Conservation (phyloP, 2,113 vertebrate species). For the Blennius ocellaris region DNA sequence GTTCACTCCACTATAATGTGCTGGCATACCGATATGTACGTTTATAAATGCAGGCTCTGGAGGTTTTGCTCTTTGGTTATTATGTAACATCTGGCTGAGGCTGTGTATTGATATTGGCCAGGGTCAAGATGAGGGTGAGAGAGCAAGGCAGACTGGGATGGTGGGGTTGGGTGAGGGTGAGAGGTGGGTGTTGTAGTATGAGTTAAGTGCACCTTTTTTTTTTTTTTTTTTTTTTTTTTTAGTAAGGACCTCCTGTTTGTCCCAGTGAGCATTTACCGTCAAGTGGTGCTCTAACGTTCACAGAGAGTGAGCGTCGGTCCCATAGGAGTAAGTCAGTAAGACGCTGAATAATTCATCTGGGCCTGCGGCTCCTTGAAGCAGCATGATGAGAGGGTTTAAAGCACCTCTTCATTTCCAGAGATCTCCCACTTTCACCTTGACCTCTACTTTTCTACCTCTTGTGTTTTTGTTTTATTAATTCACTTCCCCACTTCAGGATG, state of each 20-base stretch:
- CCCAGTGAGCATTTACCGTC: conserved; percentile 75
- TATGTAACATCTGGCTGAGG: conserved; percentile 77
- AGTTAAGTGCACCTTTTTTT: conserved; percentile 69
- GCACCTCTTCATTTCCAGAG: conserved; percentile 24
- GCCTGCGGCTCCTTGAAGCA: conserved; percentile 62
- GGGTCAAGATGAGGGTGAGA: conserved; percentile 51
- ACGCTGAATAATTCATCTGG: conserved; percentile 80
- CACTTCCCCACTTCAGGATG: neutral
- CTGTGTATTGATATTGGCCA: conserved; percentile 77
- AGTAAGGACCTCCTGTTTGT: conserved; percentile 76
- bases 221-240: conserved; percentile 70
- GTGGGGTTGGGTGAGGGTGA: neutral
- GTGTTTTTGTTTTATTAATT: neutral
- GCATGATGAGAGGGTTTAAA: conserved; percentile 53
- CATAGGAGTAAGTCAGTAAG: conserved; percentile 64
- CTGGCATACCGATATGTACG: conserved; percentile 30
- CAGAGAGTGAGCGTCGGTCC: conserved; percentile 46
- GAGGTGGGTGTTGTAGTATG: conserved; percentile 34
- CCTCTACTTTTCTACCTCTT: neutral
- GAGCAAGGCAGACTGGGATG: neutral
- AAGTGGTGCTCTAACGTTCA: conserved; percentile 73
- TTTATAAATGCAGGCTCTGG: conserved; percentile 64
- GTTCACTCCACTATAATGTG: conserved; percentile 25
- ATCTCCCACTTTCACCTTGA: conserved; percentile 22
- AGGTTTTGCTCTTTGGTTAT: conserved; percentile 56